Base-by-base conservation (phyloP, 2,113 vertebrate species). In the Epinephelus lanceolatus region DNA sequence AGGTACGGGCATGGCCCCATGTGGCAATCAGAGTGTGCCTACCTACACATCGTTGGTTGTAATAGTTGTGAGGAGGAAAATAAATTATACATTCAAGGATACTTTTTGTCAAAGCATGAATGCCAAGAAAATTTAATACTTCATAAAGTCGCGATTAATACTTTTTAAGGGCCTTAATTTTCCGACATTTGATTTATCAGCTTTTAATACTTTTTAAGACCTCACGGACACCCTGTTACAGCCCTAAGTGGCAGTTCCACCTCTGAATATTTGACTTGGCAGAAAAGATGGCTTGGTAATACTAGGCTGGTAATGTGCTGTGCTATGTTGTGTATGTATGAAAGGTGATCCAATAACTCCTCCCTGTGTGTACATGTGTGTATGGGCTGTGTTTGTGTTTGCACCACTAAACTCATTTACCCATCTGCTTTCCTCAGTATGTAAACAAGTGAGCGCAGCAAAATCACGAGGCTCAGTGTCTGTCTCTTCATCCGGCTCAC, bases 381-480 rank as follows among this genome's bases (percentile, higher is more conserved):
- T 62, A 37, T 55, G 55, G 66, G 68, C 72, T 55, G 19, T 12
- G 11, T 70, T 25, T 42, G 56, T 80, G 71, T 81, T 86, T 66
- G 71, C 57, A 77, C 42, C 12, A 0, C 5, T 61, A 71, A 21
- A 30, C 71, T 73, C 76, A 71, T 87, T 83, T 69, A 69, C 75
- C 66, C 80, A 81, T 80, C 83, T 75, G 78, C 72, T 75, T 47
- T 56, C 15, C 66, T 57, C 78, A 6, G 63, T 42, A 18, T 55
- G 57, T 40, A 87, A 87, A 86, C 85, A 82, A 2, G 25, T 4
- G 59, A 79, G 25, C 71, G 55, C 23, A 76, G 81, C 40, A 79
- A 66, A 72, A 76, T 45, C 60, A 40, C 17, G 9, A 47, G 23
- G 42, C 13, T 6, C 49, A 2, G 49, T 18, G 49, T 42, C 25